Evolutionary conservation across 2,888 invertebrate genomes (phyloP).

Genomic region (Anoplius nigerrimus): DNA sequence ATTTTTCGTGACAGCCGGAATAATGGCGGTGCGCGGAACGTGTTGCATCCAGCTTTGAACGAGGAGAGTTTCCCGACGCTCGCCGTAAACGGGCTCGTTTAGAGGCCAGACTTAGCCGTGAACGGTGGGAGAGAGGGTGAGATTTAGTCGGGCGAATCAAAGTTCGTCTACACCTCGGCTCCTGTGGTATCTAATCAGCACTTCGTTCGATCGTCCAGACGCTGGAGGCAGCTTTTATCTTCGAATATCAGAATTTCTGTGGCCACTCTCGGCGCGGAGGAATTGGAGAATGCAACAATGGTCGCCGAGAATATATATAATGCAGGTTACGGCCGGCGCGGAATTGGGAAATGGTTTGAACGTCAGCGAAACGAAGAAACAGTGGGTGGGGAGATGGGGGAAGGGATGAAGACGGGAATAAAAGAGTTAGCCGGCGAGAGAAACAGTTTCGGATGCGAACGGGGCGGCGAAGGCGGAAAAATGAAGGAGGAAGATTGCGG

Average conservation of each 20-base stretch:
- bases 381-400: slow-evolving; percentile 22
- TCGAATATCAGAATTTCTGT: background rate
- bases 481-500: slow-evolving; percentile 7
- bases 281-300: slow-evolving; percentile 14
- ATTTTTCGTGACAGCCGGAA: too few relatives aligned
- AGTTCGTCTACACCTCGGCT: too few relatives aligned
- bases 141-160: too few relatives aligned
- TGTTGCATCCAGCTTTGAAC: slow-evolving; percentile 24
- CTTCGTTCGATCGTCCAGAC: too few relatives aligned
- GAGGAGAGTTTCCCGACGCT: background rate
- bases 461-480: slow-evolving; percentile 16
- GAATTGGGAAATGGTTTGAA: slow-evolving; percentile 51
- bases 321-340: slow-evolving; percentile 49
- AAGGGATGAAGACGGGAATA: slow-evolving; percentile 19
- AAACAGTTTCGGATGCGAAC: slow-evolving; percentile 17
- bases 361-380: slow-evolving; percentile 18
- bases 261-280: background rate
- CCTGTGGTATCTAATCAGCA: too few relatives aligned
- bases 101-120: too few relatives aligned
- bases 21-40: too few relatives aligned
- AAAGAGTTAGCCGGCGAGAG: slow-evolving; percentile 3
- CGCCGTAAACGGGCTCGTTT: too few relatives aligned
- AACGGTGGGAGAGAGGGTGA: too few relatives aligned
- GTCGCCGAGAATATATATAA: slow-evolving; percentile 55
- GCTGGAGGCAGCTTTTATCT: too few relatives aligned